Evolutionary conservation across 2,888 invertebrate genomes (phyloP).

Genomic region (Cephalotes varians): DNA sequence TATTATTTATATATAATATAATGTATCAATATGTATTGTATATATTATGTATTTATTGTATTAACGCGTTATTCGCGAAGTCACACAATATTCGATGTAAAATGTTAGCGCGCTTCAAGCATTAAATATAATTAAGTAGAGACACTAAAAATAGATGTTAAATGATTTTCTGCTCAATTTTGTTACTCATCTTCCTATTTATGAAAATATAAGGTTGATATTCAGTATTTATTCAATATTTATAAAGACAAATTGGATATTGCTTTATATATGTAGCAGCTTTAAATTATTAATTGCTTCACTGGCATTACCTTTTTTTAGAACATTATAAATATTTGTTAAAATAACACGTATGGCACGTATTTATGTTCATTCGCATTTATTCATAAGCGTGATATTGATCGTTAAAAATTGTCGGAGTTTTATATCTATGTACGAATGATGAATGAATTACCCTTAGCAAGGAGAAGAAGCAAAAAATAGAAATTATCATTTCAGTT

Average conservation of each 20-base stretch:
- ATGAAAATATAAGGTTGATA: neutral
- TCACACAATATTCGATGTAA: neutral
- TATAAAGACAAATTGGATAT: neutral
- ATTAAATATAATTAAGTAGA: neutral
- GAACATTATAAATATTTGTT: neutral
- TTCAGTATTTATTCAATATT: neutral
- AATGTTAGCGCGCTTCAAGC: neutral
- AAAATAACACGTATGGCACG: neutral
- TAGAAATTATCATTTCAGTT: slow-evolving; percentile 4
- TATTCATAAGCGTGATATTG: neutral
- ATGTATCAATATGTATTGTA: neutral
- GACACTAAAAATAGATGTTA: neutral
- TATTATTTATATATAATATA: neutral
- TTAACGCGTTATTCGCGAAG: neutral
- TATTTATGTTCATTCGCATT: neutral
- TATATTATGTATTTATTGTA: neutral
- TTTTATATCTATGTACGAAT: neutral
- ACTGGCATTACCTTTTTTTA: neutral
- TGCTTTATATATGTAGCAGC: neutral
- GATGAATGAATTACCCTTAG: neutral
- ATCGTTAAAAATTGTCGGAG: neutral
- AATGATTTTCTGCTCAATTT: neutral
- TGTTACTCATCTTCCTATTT: neutral
- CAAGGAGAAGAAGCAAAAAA: neutral
- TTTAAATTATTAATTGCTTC: neutral